A percentile compares a stretch with the other conserved stretches of the same genome.
Conservation (phyloP, 2,797 vertebrate species). For the Catostomus latipinnis region DNA sequence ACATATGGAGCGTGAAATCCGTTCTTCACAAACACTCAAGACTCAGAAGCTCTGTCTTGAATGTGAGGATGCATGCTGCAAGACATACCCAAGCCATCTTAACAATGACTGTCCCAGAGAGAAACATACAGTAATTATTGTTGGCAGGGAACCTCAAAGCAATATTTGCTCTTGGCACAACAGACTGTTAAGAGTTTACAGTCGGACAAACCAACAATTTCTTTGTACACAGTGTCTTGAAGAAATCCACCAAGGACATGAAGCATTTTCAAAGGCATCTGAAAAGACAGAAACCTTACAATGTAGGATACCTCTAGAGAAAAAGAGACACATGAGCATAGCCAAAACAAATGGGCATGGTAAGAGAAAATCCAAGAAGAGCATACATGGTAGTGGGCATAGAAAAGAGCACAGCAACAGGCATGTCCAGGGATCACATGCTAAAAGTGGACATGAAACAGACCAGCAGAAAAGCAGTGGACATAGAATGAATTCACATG, state of each 20-base stretch:
- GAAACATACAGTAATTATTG: conserved; percentile 41
- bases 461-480: conserved; percentile 9
- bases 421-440: conserved; percentile 3
- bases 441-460: conserved; percentile 13
- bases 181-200: conserved; percentile 36
- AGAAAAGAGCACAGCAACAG: conserved; percentile 3
- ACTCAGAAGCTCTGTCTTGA: conserved; percentile 10
- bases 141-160: conserved; percentile 20
- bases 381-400: background rate
- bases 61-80: conserved; percentile 9
- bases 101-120: conserved; percentile 6
- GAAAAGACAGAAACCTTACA: background rate
- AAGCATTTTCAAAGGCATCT: conserved; percentile 8
- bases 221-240: conserved; percentile 40
- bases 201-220: conserved; percentile 40
- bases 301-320: background rate
- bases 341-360: conserved; percentile 19
- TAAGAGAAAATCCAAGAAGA: conserved; percentile 2
- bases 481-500: conserved; percentile 20
- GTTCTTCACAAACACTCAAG: conserved; percentile 9
- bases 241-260: conserved; percentile 38
- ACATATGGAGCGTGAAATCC: conserved; percentile 1
- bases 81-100: background rate
- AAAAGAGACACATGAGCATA: background rate
- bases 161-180: conserved; percentile 48